Base-by-base conservation (phyloP, 2,113 vertebrate genomes). In the Agelaius tricolor region DNA sequence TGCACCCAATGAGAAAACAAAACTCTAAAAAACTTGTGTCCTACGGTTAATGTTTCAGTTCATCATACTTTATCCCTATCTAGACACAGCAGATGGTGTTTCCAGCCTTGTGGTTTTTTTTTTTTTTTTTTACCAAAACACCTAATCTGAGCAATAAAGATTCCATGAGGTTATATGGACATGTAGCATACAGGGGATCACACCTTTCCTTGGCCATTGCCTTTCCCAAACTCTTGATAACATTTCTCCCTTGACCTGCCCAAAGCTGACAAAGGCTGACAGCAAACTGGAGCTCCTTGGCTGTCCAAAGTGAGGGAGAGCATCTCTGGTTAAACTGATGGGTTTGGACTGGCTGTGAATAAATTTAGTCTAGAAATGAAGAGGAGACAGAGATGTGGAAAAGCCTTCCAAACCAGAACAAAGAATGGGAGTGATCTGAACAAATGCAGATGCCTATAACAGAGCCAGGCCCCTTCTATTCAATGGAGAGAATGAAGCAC, bases 381-480 rank as follows among this genome's bases (percentile, higher is more conserved):
- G 43, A 81, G 22, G 33, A 97, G 80, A 84, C 1, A 1, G 59
- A 74, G 89, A 72, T 75, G 22, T 65, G 44, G 49, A 78, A 84
- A 84, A 87, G 12, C 31, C 49, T 91, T 91, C 84, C 73, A 75
- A 92, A 91, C 75, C 46, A 71, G 62, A 67, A 68, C 37, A 89
- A 91, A 92, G 76, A 67, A 94, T 7, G 11, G 33, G 59, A 89
- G 55, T n/a, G 79, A 90, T 86, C 28, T 71, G 83, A 89, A 90
- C 75, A 94, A 95, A 93, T 3, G 11, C 68, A 89, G 90, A 92
- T 93, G 79, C 43, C 76, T 96, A 88, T 54, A 67, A 46, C 51
- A 47, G 47, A 95, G 43, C 57, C 72, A 86, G 68, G 11, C 35
- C 68, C 47, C 24, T 80, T 92, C 83, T 74, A 90, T 68, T 90